Base-by-base conservation (phyloP, 2,113 vertebrate species). In the Halcyon senegalensis region DNA sequence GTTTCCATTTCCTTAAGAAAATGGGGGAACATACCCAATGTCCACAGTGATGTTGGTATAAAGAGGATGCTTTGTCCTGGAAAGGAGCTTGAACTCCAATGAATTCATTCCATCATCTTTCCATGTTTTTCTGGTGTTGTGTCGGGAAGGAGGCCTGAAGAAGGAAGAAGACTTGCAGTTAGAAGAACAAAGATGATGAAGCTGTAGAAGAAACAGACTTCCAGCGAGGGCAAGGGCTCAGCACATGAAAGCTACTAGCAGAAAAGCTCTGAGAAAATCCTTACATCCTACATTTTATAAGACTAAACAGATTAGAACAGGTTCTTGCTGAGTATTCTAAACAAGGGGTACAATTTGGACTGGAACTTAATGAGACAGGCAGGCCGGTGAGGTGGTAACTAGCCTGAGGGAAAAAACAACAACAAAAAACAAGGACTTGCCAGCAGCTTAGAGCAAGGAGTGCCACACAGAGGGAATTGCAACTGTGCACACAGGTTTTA, bases 81-180 rank as follows among this genome's bases (percentile, higher is more conserved):
- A 96, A 84, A 98, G 84, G 17, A 98, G 91, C 53, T 73, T 98
- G 94, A 97, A 98, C 27, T 96, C 93, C n/a, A 98, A 48, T 4
- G 98, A 98, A 73, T 98, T 98, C 97, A 98, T 98, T 72, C 98
- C 98, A n/a, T 98, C 98, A 10, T 96, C 96, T 76, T 93, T 97
- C 98, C 98, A 98, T 14, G 95, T 98, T 75, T 84, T 94, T 33
- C 83, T 86, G 39, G 97, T 97, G 59, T 95, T 88, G 11, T 91
- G 91, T 16, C 41, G 51, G 39, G 92, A 89, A 86, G 74, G 27
- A 83, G 93, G 85, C 88, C 96, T 97, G 72, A 63, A 69, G 51
- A 75, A 81, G 39, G 31, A 81, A 94, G 21, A 88, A 76, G 5
- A 95, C 1, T 16, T 91, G 18, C 58, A 67, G 56, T 96, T 73